These are phyloP conservation scores for Donacobius atricapilla DNA, from an alignment of 2,113 vertebrate species.

Conservation along the genomic window DNA sequence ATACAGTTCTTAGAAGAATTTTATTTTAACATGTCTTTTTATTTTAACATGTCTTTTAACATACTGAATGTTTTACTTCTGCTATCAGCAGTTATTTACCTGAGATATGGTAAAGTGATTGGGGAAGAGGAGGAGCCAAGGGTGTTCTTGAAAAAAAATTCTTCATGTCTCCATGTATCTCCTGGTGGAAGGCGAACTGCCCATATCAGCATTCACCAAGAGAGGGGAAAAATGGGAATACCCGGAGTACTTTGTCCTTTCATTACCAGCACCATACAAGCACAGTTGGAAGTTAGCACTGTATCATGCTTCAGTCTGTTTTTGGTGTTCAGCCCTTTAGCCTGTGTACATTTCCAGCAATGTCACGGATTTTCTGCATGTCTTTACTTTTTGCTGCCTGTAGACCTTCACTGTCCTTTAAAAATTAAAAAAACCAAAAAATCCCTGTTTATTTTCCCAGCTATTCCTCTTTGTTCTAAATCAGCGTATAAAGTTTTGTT, in stretches of 20 bases:
- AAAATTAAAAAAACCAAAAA: background rate
- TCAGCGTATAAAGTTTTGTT: background rate
- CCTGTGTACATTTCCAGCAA: background rate
- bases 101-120: background rate
- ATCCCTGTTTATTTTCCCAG: background rate
- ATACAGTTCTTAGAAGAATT: background rate
- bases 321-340: background rate
- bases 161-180: background rate
- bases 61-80: background rate
- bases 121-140: background rate
- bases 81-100: background rate
- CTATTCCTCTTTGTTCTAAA: background rate
- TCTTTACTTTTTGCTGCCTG: background rate
- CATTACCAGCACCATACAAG: rapidly evolving
- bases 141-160: background rate
- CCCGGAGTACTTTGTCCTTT: background rate
- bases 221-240: background rate
- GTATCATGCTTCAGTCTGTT: background rate
- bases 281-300: background rate
- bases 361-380: background rate
- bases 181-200: background rate
- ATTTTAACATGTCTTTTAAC: rapidly evolving
- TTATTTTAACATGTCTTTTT: background rate
- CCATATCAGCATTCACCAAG: background rate
- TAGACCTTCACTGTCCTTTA: background rate